Evolutionary conservation across 2,113 vertebrate genomes (phyloP).

Genomic region (Pituophis catenifer): DNA sequence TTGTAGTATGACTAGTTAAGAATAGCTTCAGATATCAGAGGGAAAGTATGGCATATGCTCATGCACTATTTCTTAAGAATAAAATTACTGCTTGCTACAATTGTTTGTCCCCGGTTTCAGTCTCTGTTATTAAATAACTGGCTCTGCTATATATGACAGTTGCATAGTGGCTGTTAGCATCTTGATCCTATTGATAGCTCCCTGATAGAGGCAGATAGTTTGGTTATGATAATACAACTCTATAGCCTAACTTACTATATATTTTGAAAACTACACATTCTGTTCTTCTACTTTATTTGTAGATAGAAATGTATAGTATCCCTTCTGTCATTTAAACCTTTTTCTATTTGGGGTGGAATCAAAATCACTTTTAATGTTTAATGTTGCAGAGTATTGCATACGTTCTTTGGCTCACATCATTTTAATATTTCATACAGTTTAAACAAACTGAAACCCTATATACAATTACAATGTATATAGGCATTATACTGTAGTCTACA

Average conservation of each 20-base stretch:
- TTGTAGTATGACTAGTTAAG: not conserved
- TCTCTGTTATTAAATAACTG: not conserved
- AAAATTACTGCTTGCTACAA: not conserved
- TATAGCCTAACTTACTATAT: not conserved
- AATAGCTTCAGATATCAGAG: not conserved
- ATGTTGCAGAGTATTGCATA: not conserved
- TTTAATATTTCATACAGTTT: not conserved
- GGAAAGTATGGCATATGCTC: not conserved
- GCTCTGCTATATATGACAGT: not conserved
- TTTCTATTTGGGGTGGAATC: not conserved
- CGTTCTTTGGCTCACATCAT: not conserved
- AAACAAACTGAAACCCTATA: not conserved
- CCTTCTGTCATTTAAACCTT: not conserved
- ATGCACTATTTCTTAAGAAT: not conserved
- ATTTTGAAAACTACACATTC: not conserved
- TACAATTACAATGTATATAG: not conserved
- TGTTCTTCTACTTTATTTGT: not conserved
- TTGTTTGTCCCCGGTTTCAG: not conserved
- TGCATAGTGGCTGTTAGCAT: not conserved
- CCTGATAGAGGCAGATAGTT: not conserved
- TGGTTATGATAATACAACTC: not conserved
- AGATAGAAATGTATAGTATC: not conserved
- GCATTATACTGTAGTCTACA: not conserved
- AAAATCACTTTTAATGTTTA: not conserved
- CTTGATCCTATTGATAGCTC: not conserved